Evolutionary conservation across 1,140 invertebrate genomes (phyloP).

Genomic region (Chelonus insularis): DNA sequence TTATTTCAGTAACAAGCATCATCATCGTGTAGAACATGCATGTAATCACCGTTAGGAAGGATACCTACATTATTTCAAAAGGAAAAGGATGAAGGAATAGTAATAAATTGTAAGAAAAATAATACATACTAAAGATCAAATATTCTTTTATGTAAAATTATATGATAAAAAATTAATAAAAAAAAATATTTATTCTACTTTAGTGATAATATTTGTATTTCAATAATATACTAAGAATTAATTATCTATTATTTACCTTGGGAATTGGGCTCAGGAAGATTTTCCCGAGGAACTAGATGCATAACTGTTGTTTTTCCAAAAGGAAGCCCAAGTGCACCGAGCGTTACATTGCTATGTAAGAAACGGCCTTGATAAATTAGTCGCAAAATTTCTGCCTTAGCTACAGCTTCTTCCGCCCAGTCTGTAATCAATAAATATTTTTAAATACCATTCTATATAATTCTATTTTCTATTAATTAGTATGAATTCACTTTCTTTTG

Average conservation of each 20-base stretch:
- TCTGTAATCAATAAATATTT: conserved; percentile 67
- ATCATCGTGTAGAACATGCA: conserved; percentile 38
- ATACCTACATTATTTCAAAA: conserved; percentile 37
- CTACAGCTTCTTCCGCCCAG: conserved; percentile 93
- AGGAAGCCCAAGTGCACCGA: conserved; percentile 94
- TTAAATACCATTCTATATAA: too few relatives aligned
- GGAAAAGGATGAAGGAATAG: conserved; percentile 22
- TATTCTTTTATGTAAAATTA: too few relatives aligned
- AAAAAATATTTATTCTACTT: too few relatives aligned
- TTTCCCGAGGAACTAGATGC: conserved; percentile 98
- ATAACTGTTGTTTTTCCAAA: conserved; percentile 98
- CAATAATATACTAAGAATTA: too few relatives aligned
- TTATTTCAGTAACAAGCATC: conserved; percentile 29
- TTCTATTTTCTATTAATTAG: too few relatives aligned
- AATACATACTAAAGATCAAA: background rate
- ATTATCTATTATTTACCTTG: too few relatives aligned
- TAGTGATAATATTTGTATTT: too few relatives aligned
- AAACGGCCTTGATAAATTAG: conserved; percentile 99
- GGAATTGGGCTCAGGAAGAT: conserved; percentile 97
- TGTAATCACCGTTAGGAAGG: conserved; percentile 47
- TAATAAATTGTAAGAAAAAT: conserved; percentile 10
- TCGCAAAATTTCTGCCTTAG: conserved; percentile 94
- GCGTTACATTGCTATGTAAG: conserved; percentile 98
- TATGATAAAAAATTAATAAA: too few relatives aligned
- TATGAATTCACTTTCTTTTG: too few relatives aligned